A percentile compares a stretch with the other conserved stretches of the same genome.
Evolutionary conservation across 2,113 vertebrate species (phyloP).

Genomic region (Stegostoma tigrinum): DNA sequence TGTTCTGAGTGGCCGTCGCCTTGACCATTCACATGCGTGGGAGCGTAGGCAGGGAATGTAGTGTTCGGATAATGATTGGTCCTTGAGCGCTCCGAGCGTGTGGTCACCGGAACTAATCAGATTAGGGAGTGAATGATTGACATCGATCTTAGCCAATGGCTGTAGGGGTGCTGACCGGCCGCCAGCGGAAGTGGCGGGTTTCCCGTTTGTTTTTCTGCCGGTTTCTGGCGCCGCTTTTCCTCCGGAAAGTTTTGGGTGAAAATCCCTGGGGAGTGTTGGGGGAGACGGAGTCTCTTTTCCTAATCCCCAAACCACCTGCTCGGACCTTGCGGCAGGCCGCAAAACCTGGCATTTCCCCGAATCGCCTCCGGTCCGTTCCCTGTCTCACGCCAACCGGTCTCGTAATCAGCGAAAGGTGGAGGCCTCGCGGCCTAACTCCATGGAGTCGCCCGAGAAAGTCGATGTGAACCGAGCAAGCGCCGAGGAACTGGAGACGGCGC

Average conservation of each 20-base stretch:
- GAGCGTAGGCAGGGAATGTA: not conserved
- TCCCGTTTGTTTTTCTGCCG: constrained; percentile 31
- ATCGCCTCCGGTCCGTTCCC: not conserved
- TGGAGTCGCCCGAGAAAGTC: constrained; percentile 39
- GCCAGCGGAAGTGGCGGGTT: not conserved
- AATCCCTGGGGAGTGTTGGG: constrained; percentile 37
- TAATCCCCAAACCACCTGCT: not conserved
- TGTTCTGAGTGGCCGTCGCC: fast-evolving
- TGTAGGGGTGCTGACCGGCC: not conserved
- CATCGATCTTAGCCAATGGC: not conserved
- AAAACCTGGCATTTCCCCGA: not conserved
- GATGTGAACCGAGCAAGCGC: constrained; percentile 48
- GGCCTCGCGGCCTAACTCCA: constrained; percentile 6
- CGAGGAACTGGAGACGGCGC: constrained; percentile 43
- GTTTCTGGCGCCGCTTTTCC: constrained; percentile 4
- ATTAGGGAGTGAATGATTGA: not conserved
- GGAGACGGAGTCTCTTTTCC: not conserved
- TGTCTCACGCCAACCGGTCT: not conserved
- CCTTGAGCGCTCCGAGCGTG: fast-evolving
- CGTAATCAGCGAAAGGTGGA: not conserved
- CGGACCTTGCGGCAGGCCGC: not conserved
- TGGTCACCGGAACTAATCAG: too few relatives aligned
- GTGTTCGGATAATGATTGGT: not conserved
- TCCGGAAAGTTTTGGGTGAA: not conserved
- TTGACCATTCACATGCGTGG: too few relatives aligned